phyloP scores from a whole-genome alignment of 2,797 vertebrate genomes.

The Bucorvus abyssinicus region DNA sequence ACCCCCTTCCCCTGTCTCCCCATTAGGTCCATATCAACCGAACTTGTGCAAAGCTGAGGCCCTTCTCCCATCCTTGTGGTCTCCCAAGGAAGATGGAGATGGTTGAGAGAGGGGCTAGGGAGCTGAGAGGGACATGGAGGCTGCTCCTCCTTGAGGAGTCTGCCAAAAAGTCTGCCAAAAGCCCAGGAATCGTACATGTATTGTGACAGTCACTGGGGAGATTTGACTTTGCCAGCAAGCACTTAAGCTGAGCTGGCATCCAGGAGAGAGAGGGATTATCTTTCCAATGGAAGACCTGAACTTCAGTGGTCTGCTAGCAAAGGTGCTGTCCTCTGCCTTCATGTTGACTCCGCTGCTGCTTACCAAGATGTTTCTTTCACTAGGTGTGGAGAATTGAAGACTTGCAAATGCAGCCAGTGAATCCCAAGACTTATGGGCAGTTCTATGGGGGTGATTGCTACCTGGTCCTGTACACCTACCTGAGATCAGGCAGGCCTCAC shows the following conservation, averaged over 20 bases:
- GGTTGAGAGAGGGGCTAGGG: not conserved
- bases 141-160: not conserved
- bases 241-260: not conserved
- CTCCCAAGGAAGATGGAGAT: not conserved
- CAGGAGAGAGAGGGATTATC: not conserved
- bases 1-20: not conserved
- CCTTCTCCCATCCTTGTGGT: not conserved
- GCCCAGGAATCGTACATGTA: not conserved
- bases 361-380: not conserved
- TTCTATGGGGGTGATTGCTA: slow-evolving; percentile 94
- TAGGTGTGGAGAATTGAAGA: slow-evolving; percentile 91
- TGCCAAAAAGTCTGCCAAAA: not conserved
- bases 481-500: slow-evolving; percentile 75
- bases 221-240: not conserved
- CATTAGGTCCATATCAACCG: not conserved
- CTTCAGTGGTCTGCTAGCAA: not conserved
- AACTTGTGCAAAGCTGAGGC: not conserved
- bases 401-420: slow-evolving; percentile 81
- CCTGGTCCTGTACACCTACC: slow-evolving; percentile 87
- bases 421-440: slow-evolving; percentile 81
- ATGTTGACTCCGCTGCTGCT: not conserved
- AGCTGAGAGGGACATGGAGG: not conserved
- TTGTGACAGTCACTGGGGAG: not conserved
- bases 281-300: not conserved
- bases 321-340: not conserved